Evolutionary conservation across 2,797 vertebrate species (phyloP).

Genomic region (Clarias laeviceps): DNA sequence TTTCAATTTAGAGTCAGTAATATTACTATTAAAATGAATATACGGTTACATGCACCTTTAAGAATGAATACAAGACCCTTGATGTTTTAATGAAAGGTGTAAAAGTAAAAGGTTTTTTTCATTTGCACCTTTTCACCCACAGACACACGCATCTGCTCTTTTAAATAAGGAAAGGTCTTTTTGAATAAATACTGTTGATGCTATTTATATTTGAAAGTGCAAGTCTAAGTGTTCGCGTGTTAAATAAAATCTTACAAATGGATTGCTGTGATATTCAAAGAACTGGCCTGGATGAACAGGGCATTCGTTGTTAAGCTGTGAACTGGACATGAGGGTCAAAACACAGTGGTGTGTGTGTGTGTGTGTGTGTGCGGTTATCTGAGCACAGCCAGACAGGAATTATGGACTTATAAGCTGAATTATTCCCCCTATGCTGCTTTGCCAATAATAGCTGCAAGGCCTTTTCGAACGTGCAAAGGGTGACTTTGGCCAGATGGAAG

Average conservation of each 20-base stretch:
- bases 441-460: constrained; percentile 20
- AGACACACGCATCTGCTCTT: neutral
- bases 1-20: neutral
- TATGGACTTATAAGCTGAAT: neutral
- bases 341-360: neutral
- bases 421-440: neutral
- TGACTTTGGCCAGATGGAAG: constrained; percentile 37
- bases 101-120: neutral
- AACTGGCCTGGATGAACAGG: neutral
- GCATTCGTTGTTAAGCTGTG: neutral
- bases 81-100: neutral
- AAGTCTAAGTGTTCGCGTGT: neutral
- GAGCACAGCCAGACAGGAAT: constrained; percentile 21
- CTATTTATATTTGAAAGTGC: neutral
- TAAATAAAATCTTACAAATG: neutral
- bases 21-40: neutral
- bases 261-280: neutral
- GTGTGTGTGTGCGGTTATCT: constrained; percentile 2
- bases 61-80: neutral
- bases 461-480: neutral
- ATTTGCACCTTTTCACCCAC: neutral
- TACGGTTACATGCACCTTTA: neutral
- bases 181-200: neutral
- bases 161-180: neutral
- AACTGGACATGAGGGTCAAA: neutral